Base-by-base conservation (phyloP, 2,113 vertebrate genomes). In the Uropsilus gracilis region DNA sequence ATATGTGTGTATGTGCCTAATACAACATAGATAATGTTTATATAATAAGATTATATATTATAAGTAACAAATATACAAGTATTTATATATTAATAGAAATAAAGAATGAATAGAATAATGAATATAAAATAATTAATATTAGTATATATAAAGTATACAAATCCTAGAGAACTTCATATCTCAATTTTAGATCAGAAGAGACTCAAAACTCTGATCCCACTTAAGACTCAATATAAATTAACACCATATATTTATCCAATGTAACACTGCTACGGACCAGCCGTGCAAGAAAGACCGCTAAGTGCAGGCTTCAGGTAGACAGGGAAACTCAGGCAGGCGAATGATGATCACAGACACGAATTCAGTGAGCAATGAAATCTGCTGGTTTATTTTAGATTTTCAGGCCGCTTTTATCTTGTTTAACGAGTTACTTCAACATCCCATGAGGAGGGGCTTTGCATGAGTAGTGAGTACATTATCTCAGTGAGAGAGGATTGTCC, bases 171-270 rank as follows among this genome's bases (percentile, higher is more conserved):
- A 68, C 17, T 89, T 80, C 64, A n/a, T 20, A 2, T 48, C 8
- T 83, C 22, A 83, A 20, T 77, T 73, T 86, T 80, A 76, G 82
- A 77, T 92, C 92, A 89, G 57, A 69, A 90, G 22, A 78, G 78
- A 84, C 55, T 30, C n/a, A 88, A 75, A 94, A n/a, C 22, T 91
- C 44, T 83, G 9, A 75, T n/a, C 71, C 8, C 80, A 73, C 5
- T 68, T 78, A 73, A 68, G 26, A n/a, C 68, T 82, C 72, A 37
- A 26, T 84, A 68, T 73, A 68, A 48, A 75, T 82, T 90, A 84
- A 63, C 22, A 72, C 8, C 16, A 8, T 90, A 20, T 44, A 86
- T 69, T 77, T 86, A 64, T 44, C 22, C 7, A 83, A 30, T 8
- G 30, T 61, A 61, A 61, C 59, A 17, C 50, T 53, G 16, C n/a